phyloP scores from a whole-genome alignment of 2,888 invertebrate species.

The Cerastis leucographa region DNA sequence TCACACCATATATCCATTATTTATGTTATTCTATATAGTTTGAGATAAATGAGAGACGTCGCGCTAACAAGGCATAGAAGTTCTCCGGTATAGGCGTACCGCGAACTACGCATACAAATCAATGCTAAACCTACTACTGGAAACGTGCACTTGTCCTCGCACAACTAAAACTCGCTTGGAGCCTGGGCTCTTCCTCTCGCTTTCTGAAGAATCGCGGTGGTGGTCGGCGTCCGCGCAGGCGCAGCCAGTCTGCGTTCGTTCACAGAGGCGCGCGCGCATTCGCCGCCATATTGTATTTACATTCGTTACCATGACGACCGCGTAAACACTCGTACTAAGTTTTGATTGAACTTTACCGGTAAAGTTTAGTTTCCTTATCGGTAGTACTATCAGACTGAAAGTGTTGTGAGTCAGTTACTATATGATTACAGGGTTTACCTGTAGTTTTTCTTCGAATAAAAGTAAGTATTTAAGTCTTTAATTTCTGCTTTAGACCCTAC shows the following conservation, averaged over 20 bases:
- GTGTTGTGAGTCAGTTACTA: conserved; percentile 60
- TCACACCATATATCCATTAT: conserved; percentile 13
- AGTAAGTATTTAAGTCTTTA: conserved; percentile 58
- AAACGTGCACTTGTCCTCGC: conserved; percentile 85
- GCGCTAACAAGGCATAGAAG: conserved; percentile 57
- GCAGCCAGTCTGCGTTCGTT: conserved; percentile 85
- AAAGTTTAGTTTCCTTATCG: conserved; percentile 42
- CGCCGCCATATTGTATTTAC: conserved; percentile 84
- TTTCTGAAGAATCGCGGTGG: conserved; percentile 83
- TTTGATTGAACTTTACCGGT: conserved; percentile 56
- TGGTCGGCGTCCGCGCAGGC: conserved; percentile 79
- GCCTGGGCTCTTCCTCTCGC: conserved; percentile 87
- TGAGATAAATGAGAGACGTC: conserved; percentile 42
- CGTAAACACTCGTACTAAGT: conserved; percentile 77
- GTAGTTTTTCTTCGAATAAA: conserved; percentile 54
- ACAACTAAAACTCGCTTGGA: conserved; percentile 85
- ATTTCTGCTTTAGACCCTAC: neutral
- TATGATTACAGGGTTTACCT: conserved; percentile 57
- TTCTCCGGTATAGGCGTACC: conserved; percentile 65
- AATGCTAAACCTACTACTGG: conserved; percentile 74
- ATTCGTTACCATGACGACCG: conserved; percentile 88
- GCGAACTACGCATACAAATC: conserved; percentile 71
- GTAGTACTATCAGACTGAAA: conserved; percentile 40
- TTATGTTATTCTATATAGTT: conserved; percentile 40
- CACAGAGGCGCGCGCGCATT: conserved; percentile 86